Base-by-base conservation (phyloP, 1,140 invertebrate species). In the Micrasema minimum region DNA sequence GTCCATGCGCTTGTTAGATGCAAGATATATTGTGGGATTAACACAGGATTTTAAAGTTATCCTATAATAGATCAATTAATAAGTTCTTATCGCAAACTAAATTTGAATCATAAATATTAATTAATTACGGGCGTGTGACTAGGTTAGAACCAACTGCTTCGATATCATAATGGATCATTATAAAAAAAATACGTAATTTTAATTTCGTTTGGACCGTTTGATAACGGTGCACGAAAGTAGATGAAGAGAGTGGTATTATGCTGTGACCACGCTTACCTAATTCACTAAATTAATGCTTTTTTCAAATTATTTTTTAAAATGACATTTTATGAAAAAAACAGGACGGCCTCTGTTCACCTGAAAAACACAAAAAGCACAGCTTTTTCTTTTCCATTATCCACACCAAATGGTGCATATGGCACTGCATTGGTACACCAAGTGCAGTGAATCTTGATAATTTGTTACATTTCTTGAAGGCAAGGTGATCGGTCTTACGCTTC, bases 171-270 rank as follows among this genome's bases (percentile, higher is more conserved):
- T 48, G n/a, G 7, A 16, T 1, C 16, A 10, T 16, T 20, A 20
- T 20, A 20, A 48, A 48, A 48, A 16, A 7, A 20, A n/a, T 20
- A 7, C 18, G 16, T 20, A 2, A 9, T 48, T 48, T 48, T 16
- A 20, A 20, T 48, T 48, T 48, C 46, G 16, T 48, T 48, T 45
- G 43, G 43, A n/a, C 16, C 14, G 43, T 16, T 2, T n/a, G 43
- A 48, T 16, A 48, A 20, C 18, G 18, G 46, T 48, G 46, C 20
- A 48, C 18, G 18, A 48, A 48, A 48, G 16, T 22, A 48, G 18
- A 48, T 20, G 46, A 48, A 48, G 14, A n/a, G 46, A 22, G 20
- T 7, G 11, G 10, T 48, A 22, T 43, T 43, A 38, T 38, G 11
- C 5, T 16, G 43, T 45, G n/a, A 45, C 43, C n/a, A 14, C 43